Base-by-base conservation (phyloP, 2,888 invertebrate genomes). In the Argyresthia goedartella region DNA sequence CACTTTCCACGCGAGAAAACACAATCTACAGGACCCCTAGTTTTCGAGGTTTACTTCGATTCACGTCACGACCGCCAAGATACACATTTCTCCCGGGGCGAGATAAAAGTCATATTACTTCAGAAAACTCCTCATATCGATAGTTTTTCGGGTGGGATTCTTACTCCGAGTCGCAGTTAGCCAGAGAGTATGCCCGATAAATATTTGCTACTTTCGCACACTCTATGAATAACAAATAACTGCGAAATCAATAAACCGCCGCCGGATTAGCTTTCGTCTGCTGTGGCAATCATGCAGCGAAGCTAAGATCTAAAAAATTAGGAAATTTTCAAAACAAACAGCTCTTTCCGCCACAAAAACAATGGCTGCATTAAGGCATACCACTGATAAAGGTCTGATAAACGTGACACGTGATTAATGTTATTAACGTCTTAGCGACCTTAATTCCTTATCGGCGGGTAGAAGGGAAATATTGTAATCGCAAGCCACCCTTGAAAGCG, bases 401-500 rank as follows among this genome's bases (percentile, higher is more conserved):
- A 70, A 69, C 65, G 60, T 59, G 59, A 59, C 59, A 66, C 67
- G 69, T 70, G 73, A 76, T 76, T 73, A 73, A 75, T 67, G 68
- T 71, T 71, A 73, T 71, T 70, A 73, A 65, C 67, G 68, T 74
- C 78, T 80, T 71, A 69, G 66, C 69, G 69, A 69, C 67, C 69
- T 74, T 73, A 76, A 75, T 73, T 71, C 72, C 73, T 78, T 75
- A 77, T 80, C 80, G 71, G 51, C 59, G 66, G 48, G 16, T 44
- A 39, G 14, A 64, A 68, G 69, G 69, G 65, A 71, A 71, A 71
- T 70, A 72, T 69, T 64, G 71, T 66, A 70, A 66, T 63, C 34
- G 50, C 68, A 68, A 73, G 71, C 75, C 73, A 74, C 79, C 80
- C 76, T 76, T 74, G 73, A 72, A 76, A 78, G 75, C 74, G 79